These are phyloP conservation scores for Passer montanus DNA, from an alignment of 2,113 vertebrate genomes.

Conservation along the genomic window DNA sequence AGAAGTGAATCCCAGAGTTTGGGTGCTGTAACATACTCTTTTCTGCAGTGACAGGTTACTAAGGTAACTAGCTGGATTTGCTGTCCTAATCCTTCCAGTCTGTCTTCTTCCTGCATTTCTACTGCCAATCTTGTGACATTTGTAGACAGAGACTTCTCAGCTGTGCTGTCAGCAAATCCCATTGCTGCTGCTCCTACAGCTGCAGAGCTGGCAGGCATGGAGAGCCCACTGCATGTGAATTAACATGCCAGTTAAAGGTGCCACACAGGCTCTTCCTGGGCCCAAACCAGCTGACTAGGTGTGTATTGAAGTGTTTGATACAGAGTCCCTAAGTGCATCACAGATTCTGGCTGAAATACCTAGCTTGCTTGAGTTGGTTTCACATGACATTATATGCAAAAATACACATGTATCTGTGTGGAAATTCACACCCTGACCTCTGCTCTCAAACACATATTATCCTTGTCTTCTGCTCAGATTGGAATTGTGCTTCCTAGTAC, in stretches of 20 bases:
- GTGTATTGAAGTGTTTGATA: background rate
- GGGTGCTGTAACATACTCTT: background rate
- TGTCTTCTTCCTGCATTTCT: background rate
- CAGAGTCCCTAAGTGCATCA: background rate
- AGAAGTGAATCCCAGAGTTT: background rate
- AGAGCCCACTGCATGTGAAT: background rate
- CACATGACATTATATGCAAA: background rate
- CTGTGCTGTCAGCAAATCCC: background rate
- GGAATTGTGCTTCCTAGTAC: background rate
- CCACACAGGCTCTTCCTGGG: background rate
- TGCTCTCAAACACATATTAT: background rate
- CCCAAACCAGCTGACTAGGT: background rate
- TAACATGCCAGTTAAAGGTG: background rate
- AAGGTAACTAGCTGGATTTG: background rate
- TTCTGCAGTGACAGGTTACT: background rate
- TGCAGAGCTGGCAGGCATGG: background rate
- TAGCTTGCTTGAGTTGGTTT: background rate
- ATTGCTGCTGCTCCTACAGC: background rate
- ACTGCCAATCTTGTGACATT: background rate
- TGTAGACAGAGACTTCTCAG: background rate
- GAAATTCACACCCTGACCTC: constrained; percentile 2
- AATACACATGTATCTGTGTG: background rate
- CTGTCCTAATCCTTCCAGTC: background rate
- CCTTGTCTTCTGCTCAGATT: background rate
- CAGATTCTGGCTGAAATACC: background rate